Evolutionary conservation across 2,797 vertebrate genomes (phyloP), one percentile per base, ranked within the genome.

Genomic region (Poeciliopsis turneri): DNA sequence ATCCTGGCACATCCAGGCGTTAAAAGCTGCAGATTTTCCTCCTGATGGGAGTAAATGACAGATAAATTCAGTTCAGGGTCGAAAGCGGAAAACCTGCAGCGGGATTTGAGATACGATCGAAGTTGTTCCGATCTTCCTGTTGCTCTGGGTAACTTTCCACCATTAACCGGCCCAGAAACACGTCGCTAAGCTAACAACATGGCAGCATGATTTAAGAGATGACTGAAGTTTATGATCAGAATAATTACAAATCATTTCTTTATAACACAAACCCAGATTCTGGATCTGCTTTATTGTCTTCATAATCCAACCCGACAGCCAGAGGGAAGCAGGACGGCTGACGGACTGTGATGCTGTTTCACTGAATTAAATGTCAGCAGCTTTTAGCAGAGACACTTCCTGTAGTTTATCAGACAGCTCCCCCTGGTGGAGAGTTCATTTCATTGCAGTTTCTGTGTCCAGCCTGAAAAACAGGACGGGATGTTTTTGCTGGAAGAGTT

Each of bases 21-120:
- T 68, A 68, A 68, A 23, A 23, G 33, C 16, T 39, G 18, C 18
- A 39, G 10, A 41, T 41, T 41, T 68, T 25, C 64, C 64, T 25
- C 25, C 64, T 68, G 4, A 10, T 41, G 64, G 20, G 36, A 68
- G 12, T 43, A 45, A 45, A 25, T 25, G 39, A 68, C 3, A 41
- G 25, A 68, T 41, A 68, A 12, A 66, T 66, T 66, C 30, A 33
- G 30, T 15, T 5, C 16, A 66, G 61, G 25, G 10, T n/a, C 11
- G n/a, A 43, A n/a, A 41, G 39, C 2, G 66, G 66, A 69, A 69
- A 69, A 69, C 11, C 66, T 69, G 66, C 66, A 69, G 66, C 20
- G 1, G 20, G 39, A 69, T 25, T 43, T 9, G 11, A 41, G 39
- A 69, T 69, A 41, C 4, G 39, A 69, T 41, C 36, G 0, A 2